Conservation (phyloP, 2,113 vertebrate genomes). For the Tragelaphus buxtoni region DNA sequence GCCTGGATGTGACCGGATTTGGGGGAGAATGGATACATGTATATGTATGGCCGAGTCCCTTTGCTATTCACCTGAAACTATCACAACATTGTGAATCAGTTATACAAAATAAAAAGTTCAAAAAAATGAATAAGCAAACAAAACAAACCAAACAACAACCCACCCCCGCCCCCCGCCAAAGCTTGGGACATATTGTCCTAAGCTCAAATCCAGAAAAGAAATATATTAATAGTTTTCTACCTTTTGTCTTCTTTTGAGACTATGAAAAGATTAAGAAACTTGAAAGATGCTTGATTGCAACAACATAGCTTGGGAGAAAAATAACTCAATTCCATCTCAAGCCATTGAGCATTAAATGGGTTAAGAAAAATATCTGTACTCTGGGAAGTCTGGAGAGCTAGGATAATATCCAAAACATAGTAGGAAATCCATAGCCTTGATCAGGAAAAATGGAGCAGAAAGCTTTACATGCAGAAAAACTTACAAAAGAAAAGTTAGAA, state of each 20-base stretch:
- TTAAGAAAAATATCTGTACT: background rate
- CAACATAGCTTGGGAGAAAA: background rate
- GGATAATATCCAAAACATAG: background rate
- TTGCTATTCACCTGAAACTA: background rate
- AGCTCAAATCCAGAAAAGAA: background rate
- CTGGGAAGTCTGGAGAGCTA: background rate
- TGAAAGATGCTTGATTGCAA: background rate
- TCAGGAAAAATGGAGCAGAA: background rate
- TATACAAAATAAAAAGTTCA: background rate
- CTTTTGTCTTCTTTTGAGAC: background rate
- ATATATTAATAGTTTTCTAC: background rate
- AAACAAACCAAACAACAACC: background rate
- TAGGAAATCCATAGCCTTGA: background rate
- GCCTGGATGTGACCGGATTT: background rate
- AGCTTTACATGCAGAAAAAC: background rate
- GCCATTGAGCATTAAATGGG: background rate
- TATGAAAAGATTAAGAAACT: constrained; percentile 4
- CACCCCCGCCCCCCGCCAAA: background rate
- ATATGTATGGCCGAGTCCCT: background rate
- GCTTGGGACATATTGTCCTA: background rate
- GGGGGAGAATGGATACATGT: background rate
- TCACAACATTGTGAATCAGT: background rate
- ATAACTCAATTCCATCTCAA: background rate
- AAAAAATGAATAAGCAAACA: background rate
- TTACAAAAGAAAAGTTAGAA: background rate